Evolutionary conservation across 2,113 vertebrate species (phyloP), one percentile per base, ranked within the genome.

Genomic region (Oophaga pumilio): DNA sequence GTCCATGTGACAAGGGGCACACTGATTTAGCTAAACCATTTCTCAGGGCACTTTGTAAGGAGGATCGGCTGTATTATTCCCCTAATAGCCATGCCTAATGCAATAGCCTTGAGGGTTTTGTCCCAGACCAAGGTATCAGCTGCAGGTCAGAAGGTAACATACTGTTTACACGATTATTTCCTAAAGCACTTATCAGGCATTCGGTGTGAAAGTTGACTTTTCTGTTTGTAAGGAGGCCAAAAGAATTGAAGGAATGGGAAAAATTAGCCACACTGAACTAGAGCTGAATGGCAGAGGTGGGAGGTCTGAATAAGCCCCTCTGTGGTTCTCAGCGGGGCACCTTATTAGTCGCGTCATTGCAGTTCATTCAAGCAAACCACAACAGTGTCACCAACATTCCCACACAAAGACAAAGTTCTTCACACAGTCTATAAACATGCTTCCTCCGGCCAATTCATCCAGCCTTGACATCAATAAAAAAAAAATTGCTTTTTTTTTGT

Each of bases 61-160:
- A 92, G 91, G 93, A 92, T 94, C 92, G 92, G 91, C 88, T 91
- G 94, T 95, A 96, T 95, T 96, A 96, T 97, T 94, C 94, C 89
- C 84, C 94, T 97, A 97, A 97, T 95, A 97, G 95, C 95, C 96
- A 95, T 97, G 96, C 95, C 96, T 96, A 97, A 97, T 96, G 94
- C 95, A 95, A 94, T 89, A 93, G 91, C 93, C 91, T 90, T 62
- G 89, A 86, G 92, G 89, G 95, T 96, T 97, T 97, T 97, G 96
- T 97, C 94, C 94, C 92, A 86, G 76, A 92, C 90, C 92, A 94
- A 96, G 97, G 95, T 96, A 95, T 96, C 95, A 96, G 94, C 94
- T 91, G 91, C 95, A 96, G 97, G 97, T 98, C 97, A 98, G 96
- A 96, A 98, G 96, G 96, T 97, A 97, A 97, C 95, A 92, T 93